Evolutionary conservation across 2,797 vertebrate species (phyloP).

Genomic region (Crotalus adamanteus): DNA sequence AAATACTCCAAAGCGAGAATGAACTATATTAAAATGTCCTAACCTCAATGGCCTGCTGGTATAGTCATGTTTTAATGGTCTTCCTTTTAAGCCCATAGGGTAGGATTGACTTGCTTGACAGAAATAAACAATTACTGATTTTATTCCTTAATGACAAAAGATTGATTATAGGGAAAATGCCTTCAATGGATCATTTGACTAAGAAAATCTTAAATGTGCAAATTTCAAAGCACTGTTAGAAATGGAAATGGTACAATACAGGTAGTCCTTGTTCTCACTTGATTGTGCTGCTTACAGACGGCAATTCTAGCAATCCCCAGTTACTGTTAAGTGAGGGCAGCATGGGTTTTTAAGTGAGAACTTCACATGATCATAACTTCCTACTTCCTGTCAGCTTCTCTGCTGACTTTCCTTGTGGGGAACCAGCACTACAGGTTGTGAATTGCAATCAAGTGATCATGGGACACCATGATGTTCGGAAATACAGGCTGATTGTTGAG

Average conservation of each 20-base stretch:
- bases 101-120: neutral
- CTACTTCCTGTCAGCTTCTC: neutral
- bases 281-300: neutral
- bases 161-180: neutral
- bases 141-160: neutral
- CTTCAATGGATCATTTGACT: neutral
- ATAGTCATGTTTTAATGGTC: neutral
- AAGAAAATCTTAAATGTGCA: neutral
- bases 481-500: neutral
- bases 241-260: neutral
- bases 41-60: neutral
- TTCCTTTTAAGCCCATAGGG: neutral
- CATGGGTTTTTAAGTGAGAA: neutral
- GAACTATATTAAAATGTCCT: neutral
- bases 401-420: neutral
- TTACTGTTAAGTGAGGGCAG: neutral
- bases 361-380: neutral
- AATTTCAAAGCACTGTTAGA: neutral
- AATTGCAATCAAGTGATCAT: neutral
- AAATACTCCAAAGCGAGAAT: neutral
- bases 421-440: neutral
- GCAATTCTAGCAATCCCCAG: neutral
- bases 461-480: neutral
- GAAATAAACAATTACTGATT: neutral
- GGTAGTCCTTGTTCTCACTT: neutral